These are phyloP conservation scores for Trachythela sp. DNA, from an alignment of 64 coral and sea anemone species.

Conservation along the genomic window DNA sequence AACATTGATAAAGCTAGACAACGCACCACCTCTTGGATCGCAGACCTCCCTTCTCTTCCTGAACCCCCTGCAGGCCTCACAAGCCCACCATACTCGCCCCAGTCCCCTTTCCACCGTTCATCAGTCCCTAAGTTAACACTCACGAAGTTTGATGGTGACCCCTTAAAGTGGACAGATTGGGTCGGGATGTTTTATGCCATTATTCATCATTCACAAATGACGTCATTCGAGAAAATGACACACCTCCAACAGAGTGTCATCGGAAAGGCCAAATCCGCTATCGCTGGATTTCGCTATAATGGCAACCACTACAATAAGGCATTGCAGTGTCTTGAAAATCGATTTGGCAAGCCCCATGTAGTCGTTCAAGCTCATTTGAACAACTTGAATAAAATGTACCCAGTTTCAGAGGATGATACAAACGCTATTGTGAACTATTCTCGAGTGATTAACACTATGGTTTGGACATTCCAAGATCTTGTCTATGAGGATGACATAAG, in stretches of 20 bases:
- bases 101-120: background rate
- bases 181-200: background rate
- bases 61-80: background rate
- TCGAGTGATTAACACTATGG: background rate
- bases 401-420: background rate
- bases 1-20: too few species aligned
- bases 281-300: background rate
- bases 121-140: background rate
- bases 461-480: background rate
- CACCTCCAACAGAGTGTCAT: background rate
- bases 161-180: slow-evolving; percentile 2
- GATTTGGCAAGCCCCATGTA: background rate
- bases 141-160: background rate
- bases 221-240: background rate
- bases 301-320: background rate
- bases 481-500: background rate
- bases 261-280: background rate
- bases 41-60: background rate
- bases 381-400: background rate
- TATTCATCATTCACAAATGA: background rate
- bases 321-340: background rate
- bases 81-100: background rate
- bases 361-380: background rate
- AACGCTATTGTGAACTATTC: background rate
- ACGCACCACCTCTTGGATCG: background rate